Evolutionary conservation across 2,113 vertebrate genomes (phyloP).

Genomic region (Sturnus vulgaris): DNA sequence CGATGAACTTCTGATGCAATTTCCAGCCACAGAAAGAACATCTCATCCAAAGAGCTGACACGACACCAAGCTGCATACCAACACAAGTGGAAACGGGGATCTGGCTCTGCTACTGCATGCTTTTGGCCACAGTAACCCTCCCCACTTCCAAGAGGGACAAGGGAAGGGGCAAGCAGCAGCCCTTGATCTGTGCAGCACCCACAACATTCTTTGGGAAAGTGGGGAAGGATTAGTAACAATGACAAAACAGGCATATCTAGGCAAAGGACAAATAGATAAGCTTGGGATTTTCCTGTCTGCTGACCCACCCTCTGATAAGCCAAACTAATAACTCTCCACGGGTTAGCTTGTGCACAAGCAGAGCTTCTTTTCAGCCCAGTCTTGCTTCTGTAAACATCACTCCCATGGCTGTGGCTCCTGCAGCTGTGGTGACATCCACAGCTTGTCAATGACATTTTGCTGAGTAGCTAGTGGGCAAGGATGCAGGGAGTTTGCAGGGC

Average conservation of each 20-base stretch:
- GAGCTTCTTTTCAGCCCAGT: background rate
- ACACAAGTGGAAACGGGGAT: background rate
- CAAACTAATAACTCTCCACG: background rate
- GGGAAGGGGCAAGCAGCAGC: background rate
- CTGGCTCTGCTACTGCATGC: slow-evolving; percentile 3
- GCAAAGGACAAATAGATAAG: slow-evolving; percentile 1
- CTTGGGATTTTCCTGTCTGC: slow-evolving; percentile 32
- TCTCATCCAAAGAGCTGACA: slow-evolving; percentile 1
- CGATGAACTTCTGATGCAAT: slow-evolving; percentile 36
- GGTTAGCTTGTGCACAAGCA: background rate
- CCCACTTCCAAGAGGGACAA: background rate
- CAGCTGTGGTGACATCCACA: background rate
- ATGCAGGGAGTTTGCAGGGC: background rate
- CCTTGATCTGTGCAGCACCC: background rate
- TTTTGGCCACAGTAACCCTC: background rate
- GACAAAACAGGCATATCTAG: background rate
- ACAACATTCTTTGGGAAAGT: background rate
- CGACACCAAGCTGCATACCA: background rate
- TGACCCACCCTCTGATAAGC: slow-evolving; percentile 32
- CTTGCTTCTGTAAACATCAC: background rate
- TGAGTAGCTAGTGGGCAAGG: background rate
- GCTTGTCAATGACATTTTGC: background rate
- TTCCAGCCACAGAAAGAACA: slow-evolving; percentile 38
- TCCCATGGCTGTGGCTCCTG: background rate
- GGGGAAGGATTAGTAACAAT: background rate